phyloP scores from a whole-genome alignment of 2,888 invertebrate species.

The Lepidocyrtinus sp. region DNA sequence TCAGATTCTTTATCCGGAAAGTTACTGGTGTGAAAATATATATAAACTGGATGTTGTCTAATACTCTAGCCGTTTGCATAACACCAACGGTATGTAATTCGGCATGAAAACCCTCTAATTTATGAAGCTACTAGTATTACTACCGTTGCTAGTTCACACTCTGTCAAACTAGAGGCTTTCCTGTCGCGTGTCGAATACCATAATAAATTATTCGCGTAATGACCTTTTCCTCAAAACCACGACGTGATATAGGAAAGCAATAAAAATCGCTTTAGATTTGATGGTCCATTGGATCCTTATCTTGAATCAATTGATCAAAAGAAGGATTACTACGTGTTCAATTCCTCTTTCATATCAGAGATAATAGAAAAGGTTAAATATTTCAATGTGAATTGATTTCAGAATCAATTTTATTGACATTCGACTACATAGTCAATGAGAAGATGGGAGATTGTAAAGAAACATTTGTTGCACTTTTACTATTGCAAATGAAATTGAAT shows the following conservation, averaged over 20 bases:
- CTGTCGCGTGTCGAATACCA: conserved; percentile 8
- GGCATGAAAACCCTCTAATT: conserved; percentile 9
- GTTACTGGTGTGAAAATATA: no score
- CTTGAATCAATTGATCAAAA: not conserved
- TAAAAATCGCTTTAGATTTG: not conserved
- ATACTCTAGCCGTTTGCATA: no score
- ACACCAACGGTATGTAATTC: not conserved
- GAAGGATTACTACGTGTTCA: no score
- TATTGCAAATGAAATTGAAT: not conserved
- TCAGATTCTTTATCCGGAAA: no score
- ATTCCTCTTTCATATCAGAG: no score
- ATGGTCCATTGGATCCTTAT: not conserved
- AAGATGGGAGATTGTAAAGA: not conserved
- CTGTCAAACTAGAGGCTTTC: conserved; percentile 11
- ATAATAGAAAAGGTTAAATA: no score
- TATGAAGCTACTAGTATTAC: conserved; percentile 14
- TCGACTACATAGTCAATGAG: conserved; percentile 9
- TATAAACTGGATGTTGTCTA: no score
- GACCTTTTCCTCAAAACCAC: conserved; percentile 20
- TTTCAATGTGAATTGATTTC: no score
- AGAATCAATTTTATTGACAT: no score
- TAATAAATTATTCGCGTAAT: conserved; percentile 16
- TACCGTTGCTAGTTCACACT: conserved; percentile 17
- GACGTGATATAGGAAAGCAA: not conserved
- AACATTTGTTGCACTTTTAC: not conserved